Percentiles rank a stretch among this genome's conserved stretches.
Conservation (phyloP, 2,888 invertebrate genomes). For the Hesperia comma region DNA sequence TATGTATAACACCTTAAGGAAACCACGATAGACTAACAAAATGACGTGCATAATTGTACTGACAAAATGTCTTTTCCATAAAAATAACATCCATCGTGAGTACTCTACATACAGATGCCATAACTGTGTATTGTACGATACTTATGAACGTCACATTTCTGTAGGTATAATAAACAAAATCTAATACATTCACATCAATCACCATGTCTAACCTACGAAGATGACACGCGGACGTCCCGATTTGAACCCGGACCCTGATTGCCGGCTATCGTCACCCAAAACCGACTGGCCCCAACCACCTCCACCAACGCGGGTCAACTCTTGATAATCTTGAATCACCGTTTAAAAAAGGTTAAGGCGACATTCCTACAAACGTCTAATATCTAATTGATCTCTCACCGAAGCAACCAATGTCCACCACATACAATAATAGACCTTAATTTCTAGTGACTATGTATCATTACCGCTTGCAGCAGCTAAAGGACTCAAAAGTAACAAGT, state of each 20-base stretch:
- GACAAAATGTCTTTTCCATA: too few relatives aligned
- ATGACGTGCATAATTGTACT: too few relatives aligned
- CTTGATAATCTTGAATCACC: slow-evolving; percentile 28
- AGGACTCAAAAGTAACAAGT: slow-evolving; percentile 18
- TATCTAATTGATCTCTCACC: slow-evolving; percentile 25
- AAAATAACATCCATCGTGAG: too few relatives aligned
- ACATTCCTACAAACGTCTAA: slow-evolving; percentile 29
- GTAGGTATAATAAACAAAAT: too few relatives aligned
- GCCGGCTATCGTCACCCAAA: background rate
- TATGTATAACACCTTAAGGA: too few relatives aligned
- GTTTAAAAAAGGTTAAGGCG: slow-evolving; percentile 34
- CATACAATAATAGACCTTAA: background rate
- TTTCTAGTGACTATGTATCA: background rate
- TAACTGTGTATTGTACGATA: too few relatives aligned
- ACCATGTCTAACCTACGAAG: too few relatives aligned
- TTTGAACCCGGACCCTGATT: background rate
- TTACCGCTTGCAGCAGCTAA: background rate
- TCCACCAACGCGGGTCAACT: slow-evolving; percentile 18
- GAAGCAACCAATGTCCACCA: background rate
- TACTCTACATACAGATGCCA: too few relatives aligned
- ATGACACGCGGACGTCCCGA: too few relatives aligned
- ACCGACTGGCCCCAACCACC: slow-evolving; percentile 1
- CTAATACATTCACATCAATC: too few relatives aligned
- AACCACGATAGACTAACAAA: too few relatives aligned
- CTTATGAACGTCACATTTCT: too few relatives aligned